These are phyloP conservation scores for Scaptomyza reducta DNA, from an alignment of 2,888 invertebrate species.

Conservation along the genomic window DNA sequence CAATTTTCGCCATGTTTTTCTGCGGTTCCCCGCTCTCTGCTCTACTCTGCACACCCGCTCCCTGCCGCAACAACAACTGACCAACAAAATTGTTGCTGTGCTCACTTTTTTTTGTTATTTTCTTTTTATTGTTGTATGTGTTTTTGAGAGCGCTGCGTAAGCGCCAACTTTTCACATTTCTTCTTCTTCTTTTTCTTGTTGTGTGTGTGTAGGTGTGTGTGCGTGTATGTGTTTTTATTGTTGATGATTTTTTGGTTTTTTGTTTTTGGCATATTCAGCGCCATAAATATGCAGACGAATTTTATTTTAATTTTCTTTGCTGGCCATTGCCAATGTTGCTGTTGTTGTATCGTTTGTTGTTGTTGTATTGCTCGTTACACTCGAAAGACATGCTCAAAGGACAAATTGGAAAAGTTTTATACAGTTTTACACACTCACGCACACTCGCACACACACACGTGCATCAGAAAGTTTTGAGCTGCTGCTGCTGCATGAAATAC, in stretches of 20 bases:
- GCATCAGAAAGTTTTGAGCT: slow-evolving; percentile 35
- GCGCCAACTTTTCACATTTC: slow-evolving; percentile 48
- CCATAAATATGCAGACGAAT: slow-evolving; percentile 67
- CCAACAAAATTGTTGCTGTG: slow-evolving; percentile 34
- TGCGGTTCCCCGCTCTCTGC: background rate
- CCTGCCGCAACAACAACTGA: slow-evolving; percentile 8
- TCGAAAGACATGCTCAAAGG: slow-evolving; percentile 68
- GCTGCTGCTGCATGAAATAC: slow-evolving; percentile 17
- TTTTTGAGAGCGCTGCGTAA: slow-evolving; percentile 41
- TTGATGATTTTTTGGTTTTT: background rate
- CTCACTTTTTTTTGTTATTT: background rate
- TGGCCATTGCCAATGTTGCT: slow-evolving; percentile 34
- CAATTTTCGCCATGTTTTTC: slow-evolving; percentile 53
- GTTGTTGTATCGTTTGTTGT: slow-evolving; percentile 2
- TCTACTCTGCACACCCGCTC: background rate
- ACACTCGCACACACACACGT: slow-evolving; percentile 23
- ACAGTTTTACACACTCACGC: slow-evolving; percentile 42
- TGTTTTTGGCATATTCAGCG: slow-evolving; percentile 43
- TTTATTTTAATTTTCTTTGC: slow-evolving; percentile 67
- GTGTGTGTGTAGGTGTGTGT: background rate
- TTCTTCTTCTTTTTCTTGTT: slow-evolving; percentile 14
- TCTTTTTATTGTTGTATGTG: background rate
- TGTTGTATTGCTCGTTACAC: slow-evolving; percentile 47
- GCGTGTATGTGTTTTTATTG: slow-evolving; percentile 2
- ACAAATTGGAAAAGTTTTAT: slow-evolving; percentile 68